phyloP scores from a whole-genome alignment of 2,113 vertebrate species.

The Nematolebias whitei region DNA sequence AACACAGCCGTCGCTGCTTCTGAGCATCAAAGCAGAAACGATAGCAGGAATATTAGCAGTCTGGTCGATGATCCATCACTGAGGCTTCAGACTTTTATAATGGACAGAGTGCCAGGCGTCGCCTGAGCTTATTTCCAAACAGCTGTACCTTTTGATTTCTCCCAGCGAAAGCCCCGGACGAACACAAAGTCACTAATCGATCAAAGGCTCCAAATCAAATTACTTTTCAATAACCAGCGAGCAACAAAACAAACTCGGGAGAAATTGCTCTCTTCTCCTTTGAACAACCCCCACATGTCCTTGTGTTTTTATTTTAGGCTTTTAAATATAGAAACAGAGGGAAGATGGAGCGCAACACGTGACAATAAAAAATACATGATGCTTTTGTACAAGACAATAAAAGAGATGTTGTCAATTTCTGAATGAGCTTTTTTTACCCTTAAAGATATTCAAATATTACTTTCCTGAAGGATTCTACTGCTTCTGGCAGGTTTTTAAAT shows the following conservation, averaged over 20 bases:
- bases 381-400: constrained; percentile 6
- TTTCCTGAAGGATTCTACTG: constrained; percentile 27
- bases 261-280: constrained; percentile 20
- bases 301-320: constrained; percentile 20
- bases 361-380: background rate
- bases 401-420: constrained; percentile 2
- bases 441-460: constrained; percentile 6
- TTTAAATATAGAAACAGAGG: background rate
- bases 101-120: background rate
- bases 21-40: constrained; percentile 18
- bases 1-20: constrained; percentile 22
- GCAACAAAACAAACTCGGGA: constrained; percentile 28
- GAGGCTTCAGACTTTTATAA: constrained; percentile 2
- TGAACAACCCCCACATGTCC: constrained; percentile 27
- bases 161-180: background rate
- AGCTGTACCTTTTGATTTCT: constrained; percentile 14
- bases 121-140: constrained; percentile 22
- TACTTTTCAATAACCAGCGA: constrained; percentile 47
- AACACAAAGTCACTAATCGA: constrained; percentile 22
- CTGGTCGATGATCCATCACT: constrained; percentile 11
- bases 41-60: constrained; percentile 5
- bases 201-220: constrained; percentile 45
- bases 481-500: constrained; percentile 6
- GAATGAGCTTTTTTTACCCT: background rate
- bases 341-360: background rate